Conservation (phyloP, 2,888 invertebrate species). For the Stictocephala bisonia region DNA sequence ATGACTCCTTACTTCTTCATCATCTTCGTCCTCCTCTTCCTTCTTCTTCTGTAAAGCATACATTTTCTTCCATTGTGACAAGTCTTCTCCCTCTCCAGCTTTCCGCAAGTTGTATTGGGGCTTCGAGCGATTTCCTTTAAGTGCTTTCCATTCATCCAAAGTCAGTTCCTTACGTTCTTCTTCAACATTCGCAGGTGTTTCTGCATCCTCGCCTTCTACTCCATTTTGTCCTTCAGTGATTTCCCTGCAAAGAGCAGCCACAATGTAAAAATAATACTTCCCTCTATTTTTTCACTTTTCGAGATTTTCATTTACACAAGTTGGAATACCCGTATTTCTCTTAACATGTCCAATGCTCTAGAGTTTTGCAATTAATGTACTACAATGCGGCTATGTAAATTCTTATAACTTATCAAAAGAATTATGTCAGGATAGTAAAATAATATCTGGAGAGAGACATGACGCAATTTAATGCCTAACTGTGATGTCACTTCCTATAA, state of each 20-base stretch:
- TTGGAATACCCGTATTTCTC: too few relatives aligned
- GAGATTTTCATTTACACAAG: not conserved
- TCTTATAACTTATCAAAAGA: too few relatives aligned
- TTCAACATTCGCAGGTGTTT: constrained; percentile 59
- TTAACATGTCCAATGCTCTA: too few relatives aligned
- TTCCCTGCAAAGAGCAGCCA: constrained; percentile 28
- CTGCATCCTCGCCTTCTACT: constrained; percentile 60
- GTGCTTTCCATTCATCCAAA: constrained; percentile 93
- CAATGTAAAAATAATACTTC: not conserved
- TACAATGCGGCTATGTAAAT: too few relatives aligned
- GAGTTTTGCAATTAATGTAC: too few relatives aligned
- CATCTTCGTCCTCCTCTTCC: constrained; percentile 67
- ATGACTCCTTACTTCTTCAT: constrained; percentile 50
- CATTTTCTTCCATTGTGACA: constrained; percentile 93
- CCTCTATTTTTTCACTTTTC: not conserved
- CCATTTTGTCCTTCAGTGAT: constrained; percentile 32
- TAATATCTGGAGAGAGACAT: too few relatives aligned
- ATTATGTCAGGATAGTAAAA: too few relatives aligned
- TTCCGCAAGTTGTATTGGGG: constrained; percentile 92
- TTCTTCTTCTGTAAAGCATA: constrained; percentile 78
- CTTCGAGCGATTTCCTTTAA: constrained; percentile 82
- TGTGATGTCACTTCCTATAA: too few relatives aligned
- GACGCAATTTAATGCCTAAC: too few relatives aligned
- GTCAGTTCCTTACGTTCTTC: constrained; percentile 79
- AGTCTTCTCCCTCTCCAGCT: constrained; percentile 94